Base-by-base conservation (phyloP, 2,113 vertebrate species). In the Microcebus griseorufus region DNA sequence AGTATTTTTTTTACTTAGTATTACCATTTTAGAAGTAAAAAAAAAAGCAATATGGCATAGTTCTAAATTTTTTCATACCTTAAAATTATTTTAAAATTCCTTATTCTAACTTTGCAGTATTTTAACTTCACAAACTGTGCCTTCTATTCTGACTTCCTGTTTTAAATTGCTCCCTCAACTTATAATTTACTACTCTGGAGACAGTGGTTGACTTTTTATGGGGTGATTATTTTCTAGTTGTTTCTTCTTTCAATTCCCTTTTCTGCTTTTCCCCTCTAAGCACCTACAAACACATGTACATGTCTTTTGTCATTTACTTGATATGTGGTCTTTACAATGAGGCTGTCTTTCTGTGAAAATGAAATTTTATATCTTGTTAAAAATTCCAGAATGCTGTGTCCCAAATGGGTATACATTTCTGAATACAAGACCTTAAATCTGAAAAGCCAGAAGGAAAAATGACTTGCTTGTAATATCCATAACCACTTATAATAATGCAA, bases 351-450 rank as follows among this genome's bases (percentile, higher is more conserved):
- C 67, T 92, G 48, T 94, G 73, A 95, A 95, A 94, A 82, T 93
- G 64, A 79, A 96, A 97, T 94, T 97, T 96, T 92, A 93, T 90
- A 96, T 94, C 67, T 93, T 93, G 64, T 93, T 96, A 96, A 95
- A 98, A 96, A 96, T 94, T 91, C 29, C 39, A 32, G 82, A 95
- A 86, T 79, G 34, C 51, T 75, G 5, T 90, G 16, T 93, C 96
- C 62, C 83, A 97, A 65, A 64, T 95, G 88, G 25, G 0, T 91
- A 81, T 84, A 86, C n/a, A 83, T 91, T 96, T 95, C 65, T 89
- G 80, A 88, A 90, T 91, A 65, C 2, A 90, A 73, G 65, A 84
- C 53, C 58, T 94, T 96, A 94, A 93, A 94, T 96, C 92, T 97
- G 86, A 94, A 96, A 96, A 94, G 22, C 37, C 83, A 94, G 80